A percentile compares a stretch with the other conserved stretches of the same genome.
Conservation (phyloP, 2,797 vertebrate genomes). For the Triplophysa bombifrons region DNA sequence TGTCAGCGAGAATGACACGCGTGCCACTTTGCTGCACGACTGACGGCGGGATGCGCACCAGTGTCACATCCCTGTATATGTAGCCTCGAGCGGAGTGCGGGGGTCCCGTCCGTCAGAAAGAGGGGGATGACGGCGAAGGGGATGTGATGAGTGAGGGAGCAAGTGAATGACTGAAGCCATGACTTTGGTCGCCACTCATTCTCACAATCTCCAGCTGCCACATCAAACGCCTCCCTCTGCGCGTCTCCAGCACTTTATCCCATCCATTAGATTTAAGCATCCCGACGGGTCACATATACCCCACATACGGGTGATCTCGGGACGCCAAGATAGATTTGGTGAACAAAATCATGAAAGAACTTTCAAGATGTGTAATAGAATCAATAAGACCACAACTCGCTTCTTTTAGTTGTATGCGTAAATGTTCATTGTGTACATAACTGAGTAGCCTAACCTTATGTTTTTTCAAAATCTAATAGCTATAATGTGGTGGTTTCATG, state of each 20-base stretch:
- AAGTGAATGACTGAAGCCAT: constrained; percentile 69
- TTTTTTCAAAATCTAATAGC: too few species aligned
- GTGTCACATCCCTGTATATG: constrained; percentile 76
- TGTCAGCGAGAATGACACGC: constrained; percentile 79
- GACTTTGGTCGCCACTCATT: constrained; percentile 76
- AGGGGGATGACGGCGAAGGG: constrained; percentile 63
- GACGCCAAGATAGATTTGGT: neutral
- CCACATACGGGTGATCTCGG: constrained; percentile 9
- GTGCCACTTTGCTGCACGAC: constrained; percentile 77
- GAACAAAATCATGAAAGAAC: neutral
- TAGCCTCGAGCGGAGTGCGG: constrained; percentile 66
- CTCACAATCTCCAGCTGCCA: constrained; percentile 82
- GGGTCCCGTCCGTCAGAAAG: constrained; percentile 38
- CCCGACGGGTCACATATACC: constrained; percentile 46
- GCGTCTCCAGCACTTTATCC: constrained; percentile 58
- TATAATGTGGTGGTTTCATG: too few species aligned
- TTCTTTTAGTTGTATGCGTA: neutral
- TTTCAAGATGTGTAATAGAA: neutral
- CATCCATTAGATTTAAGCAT: constrained; percentile 50
- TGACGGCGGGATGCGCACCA: constrained; percentile 74
- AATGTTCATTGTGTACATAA: neutral
- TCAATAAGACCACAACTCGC: neutral
- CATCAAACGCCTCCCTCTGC: constrained; percentile 73
- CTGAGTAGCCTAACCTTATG: too few species aligned
- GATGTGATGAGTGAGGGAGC: constrained; percentile 67